A percentile compares a stretch with the other conserved stretches of the same genome.
These are phyloP conservation scores for Pavo muticus DNA, from an alignment of 2,113 vertebrate genomes.

Conservation along the genomic window DNA sequence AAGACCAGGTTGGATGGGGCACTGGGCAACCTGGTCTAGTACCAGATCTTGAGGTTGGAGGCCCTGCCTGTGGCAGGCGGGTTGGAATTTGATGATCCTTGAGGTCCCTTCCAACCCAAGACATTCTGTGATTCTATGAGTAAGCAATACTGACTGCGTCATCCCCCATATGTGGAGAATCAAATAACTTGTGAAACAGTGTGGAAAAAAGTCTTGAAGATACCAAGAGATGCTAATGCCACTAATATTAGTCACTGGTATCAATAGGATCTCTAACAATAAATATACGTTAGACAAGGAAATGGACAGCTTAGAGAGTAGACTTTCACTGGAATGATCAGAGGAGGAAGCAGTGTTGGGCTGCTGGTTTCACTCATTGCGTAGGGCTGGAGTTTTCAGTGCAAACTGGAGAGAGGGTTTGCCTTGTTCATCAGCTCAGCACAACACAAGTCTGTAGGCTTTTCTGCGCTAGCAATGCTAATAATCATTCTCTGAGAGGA, in stretches of 20 bases:
- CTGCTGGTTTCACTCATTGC: background rate
- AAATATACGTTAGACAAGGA: background rate
- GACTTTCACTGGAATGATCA: background rate
- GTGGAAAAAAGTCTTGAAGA: background rate
- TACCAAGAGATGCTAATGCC: background rate
- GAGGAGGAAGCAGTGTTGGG: background rate
- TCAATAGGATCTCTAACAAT: background rate
- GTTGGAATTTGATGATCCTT: no score
- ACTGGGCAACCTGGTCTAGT: no score
- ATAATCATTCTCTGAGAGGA: background rate
- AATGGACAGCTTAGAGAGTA: background rate
- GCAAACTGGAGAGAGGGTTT: background rate
- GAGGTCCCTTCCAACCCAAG: no score
- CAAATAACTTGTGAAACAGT: background rate
- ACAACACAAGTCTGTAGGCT: fast-evolving
- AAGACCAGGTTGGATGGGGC: no score
- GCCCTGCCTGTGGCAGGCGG: no score
- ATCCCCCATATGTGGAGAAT: fast-evolving
- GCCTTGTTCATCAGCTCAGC: background rate
- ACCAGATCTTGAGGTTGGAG: no score
- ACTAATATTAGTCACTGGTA: background rate
- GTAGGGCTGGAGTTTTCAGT: background rate
- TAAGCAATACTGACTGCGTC: background rate
- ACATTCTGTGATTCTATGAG: no score
- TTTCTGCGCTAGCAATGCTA: fast-evolving